phyloP scores from a whole-genome alignment of 2,113 vertebrate species.

The Heterochromis multidens region DNA sequence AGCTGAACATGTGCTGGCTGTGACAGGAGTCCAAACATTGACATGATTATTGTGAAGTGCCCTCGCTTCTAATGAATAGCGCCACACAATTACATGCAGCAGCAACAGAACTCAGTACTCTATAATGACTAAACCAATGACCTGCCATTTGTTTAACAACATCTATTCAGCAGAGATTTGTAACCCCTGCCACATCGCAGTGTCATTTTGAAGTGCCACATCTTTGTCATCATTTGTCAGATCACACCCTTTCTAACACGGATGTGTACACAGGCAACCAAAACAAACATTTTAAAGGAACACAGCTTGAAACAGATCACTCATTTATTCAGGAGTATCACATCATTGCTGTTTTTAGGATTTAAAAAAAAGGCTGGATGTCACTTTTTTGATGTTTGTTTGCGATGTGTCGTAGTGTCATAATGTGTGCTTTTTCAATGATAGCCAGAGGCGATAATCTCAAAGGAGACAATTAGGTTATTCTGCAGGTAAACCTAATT shows the following conservation, averaged over 20 bases:
- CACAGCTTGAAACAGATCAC: neutral
- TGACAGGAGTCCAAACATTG: slow-evolving; percentile 60
- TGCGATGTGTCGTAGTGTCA: neutral
- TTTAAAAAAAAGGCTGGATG: neutral
- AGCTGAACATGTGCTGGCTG: slow-evolving; percentile 44
- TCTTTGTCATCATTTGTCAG: slow-evolving; percentile 48
- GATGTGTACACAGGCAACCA: neutral
- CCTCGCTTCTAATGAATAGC: slow-evolving; percentile 54
- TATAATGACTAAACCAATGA: slow-evolving; percentile 52
- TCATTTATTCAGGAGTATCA: slow-evolving; percentile 1
- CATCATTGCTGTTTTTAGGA: neutral
- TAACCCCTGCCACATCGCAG: neutral
- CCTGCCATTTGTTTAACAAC: slow-evolving; percentile 48
- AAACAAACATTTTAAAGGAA: slow-evolving; percentile 26
- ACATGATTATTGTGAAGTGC: slow-evolving; percentile 51
- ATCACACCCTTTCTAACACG: slow-evolving; percentile 9
- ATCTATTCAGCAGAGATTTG: slow-evolving; percentile 23
- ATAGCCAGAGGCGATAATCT: slow-evolving; percentile 3
- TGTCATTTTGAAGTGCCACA: slow-evolving; percentile 16
- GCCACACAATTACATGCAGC: slow-evolving; percentile 41
- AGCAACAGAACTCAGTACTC: neutral
- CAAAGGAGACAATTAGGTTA: slow-evolving; percentile 14
- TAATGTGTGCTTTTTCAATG: neutral
- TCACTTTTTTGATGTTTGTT: slow-evolving; percentile 37
- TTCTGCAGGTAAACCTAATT: neutral